Percentiles rank a stretch among this genome's conserved stretches.
phyloP scores from a whole-genome alignment of 2,888 invertebrate genomes.

The Drosophila buzzatii region DNA sequence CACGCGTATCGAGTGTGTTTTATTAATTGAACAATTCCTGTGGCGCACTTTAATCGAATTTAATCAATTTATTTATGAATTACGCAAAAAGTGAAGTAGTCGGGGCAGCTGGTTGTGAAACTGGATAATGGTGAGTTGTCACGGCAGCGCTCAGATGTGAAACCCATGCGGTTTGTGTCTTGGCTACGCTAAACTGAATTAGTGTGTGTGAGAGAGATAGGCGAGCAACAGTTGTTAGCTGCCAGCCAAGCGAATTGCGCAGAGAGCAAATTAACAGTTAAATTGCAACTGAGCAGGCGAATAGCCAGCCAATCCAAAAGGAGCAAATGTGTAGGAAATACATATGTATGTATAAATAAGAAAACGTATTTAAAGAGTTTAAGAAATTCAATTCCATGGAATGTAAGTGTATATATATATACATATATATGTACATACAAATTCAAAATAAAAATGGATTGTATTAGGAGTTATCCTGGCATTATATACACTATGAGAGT shows the following conservation, averaged over 20 bases:
- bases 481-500: background rate
- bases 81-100: conserved; percentile 47
- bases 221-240: conserved; percentile 1
- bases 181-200: background rate
- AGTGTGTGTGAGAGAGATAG: background rate
- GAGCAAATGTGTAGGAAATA: background rate
- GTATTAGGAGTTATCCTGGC: too few relatives aligned
- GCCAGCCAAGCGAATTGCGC: conserved; percentile 5
- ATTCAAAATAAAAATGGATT: too few relatives aligned
- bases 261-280: conserved; percentile 7
- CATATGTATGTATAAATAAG: background rate
- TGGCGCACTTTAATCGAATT: conserved; percentile 64
- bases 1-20: conserved; percentile 49
- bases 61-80: conserved; percentile 75
- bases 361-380: background rate
- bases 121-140: conserved; percentile 38
- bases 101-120: conserved; percentile 19
- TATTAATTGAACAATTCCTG: conserved; percentile 59
- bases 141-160: too few relatives aligned
- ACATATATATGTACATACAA: too few relatives aligned
- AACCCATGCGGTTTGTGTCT: conserved; percentile 24
- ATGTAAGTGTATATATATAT: background rate
- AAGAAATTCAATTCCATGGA: background rate
- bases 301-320: background rate
- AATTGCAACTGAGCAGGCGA: conserved; percentile 5